A percentile compares a stretch with the other conserved stretches of the same genome.
Evolutionary conservation across 1,140 invertebrate species (phyloP).

Genomic region (Danaus plexippus): DNA sequence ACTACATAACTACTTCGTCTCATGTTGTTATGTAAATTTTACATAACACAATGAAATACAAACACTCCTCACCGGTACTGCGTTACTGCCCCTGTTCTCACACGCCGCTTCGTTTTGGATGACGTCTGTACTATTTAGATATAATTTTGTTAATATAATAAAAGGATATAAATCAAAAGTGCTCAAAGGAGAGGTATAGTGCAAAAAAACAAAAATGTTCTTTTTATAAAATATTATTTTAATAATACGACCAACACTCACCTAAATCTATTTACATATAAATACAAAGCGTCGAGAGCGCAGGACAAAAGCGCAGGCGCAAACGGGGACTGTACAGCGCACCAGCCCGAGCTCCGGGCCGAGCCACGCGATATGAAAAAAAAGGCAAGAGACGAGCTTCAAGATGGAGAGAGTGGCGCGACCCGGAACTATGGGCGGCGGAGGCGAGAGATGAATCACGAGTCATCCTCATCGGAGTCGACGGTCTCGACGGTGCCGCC

Average conservation of each 20-base stretch:
- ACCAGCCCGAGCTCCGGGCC: conserved; percentile 11
- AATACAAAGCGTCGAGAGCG: conserved; percentile 42
- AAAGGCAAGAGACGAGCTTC: not conserved
- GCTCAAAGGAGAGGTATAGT: conserved; percentile 23
- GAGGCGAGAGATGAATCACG: conserved; percentile 30
- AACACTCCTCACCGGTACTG: conserved; percentile 5
- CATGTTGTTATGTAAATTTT: conserved; percentile 3
- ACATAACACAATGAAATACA: conserved; percentile 1
- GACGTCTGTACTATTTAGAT: too few species aligned
- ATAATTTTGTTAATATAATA: not conserved
- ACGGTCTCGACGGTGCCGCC: conserved; percentile 59
- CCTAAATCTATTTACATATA: conserved; percentile 69
- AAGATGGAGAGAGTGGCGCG: not conserved
- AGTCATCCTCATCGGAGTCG: conserved; percentile 63
- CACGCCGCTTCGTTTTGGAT: too few species aligned
- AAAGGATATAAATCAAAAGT: not conserved
- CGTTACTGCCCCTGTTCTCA: conserved; percentile 2
- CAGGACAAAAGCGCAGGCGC: conserved; percentile 21
- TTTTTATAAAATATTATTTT: conserved; percentile 41
- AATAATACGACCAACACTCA: conserved; percentile 57
- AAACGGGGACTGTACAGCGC: conserved; percentile 32
- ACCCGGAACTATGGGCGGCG: conserved; percentile 6
- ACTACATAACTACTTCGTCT: conserved; percentile 10
- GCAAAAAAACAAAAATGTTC: conserved; percentile 44
- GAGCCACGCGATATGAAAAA: conserved; percentile 11